Evolutionary conservation across 2,113 vertebrate species (phyloP).

Genomic region (Otus sunia): DNA sequence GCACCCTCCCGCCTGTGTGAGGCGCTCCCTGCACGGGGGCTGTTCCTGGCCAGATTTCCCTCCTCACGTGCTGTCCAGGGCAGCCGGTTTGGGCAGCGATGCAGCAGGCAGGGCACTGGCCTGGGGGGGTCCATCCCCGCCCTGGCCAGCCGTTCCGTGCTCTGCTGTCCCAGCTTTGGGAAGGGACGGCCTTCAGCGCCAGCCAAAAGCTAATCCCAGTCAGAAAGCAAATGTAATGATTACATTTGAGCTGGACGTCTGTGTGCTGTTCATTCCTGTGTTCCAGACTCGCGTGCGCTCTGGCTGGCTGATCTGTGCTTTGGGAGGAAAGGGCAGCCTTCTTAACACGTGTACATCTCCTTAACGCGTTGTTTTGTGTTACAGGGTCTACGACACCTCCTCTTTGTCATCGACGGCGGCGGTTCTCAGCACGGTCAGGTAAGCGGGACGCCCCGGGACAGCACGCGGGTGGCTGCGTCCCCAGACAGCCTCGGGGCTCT

Average conservation of each 20-base stretch:
- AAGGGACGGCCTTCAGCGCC: too few relatives aligned
- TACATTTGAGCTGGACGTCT: neutral
- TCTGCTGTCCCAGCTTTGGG: too few relatives aligned
- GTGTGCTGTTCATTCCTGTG: accelerated
- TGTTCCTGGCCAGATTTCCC: too few relatives aligned
- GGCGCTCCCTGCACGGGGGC: neutral
- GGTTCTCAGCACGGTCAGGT: conserved; percentile 76
- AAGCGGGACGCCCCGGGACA: neutral
- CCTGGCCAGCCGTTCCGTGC: too few relatives aligned
- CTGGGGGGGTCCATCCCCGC: too few relatives aligned
- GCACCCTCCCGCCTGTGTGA: neutral
- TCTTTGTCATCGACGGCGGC: conserved; percentile 34
- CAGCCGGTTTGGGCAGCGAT: neutral
- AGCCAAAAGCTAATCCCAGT: too few relatives aligned
- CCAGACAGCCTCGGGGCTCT: accelerated
- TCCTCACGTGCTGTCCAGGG: too few relatives aligned
- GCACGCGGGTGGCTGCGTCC: too few relatives aligned
- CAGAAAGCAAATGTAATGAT: too few relatives aligned
- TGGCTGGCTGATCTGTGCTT: neutral
- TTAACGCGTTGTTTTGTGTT: neutral
- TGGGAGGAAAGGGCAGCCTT: neutral
- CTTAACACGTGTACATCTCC: accelerated
- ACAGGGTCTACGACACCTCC: conserved; percentile 85
- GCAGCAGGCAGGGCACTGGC: too few relatives aligned
- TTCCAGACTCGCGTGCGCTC: accelerated